Conservation (phyloP, 2,113 vertebrate species). For the Anarhynchus alexandrinus region DNA sequence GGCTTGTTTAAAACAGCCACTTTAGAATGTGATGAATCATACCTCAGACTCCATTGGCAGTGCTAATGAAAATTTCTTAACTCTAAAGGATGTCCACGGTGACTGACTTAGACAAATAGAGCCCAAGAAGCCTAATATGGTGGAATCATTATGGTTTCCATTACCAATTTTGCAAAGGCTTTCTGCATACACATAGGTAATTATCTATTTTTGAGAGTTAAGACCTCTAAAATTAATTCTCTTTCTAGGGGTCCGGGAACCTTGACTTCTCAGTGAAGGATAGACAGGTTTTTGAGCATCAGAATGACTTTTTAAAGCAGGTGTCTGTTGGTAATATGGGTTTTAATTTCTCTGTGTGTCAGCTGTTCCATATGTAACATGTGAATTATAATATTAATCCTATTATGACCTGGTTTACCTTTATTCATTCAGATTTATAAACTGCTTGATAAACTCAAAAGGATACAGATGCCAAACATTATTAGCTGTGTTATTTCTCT, state of each 20-base stretch:
- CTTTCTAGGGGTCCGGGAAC: neutral
- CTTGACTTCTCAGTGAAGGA: neutral
- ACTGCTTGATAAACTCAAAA: neutral
- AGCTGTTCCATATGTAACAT: neutral
- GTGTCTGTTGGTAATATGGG: neutral
- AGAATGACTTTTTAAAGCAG: neutral
- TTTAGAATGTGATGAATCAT: conserved; percentile 29
- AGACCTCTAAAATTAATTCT: neutral
- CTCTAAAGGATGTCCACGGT: neutral
- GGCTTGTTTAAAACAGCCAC: conserved; percentile 9
- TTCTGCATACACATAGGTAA: neutral
- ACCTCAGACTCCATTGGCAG: neutral
- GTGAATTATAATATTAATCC: conserved; percentile 15
- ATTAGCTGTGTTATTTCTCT: neutral
- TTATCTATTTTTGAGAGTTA: neutral
- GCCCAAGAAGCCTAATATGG: neutral
- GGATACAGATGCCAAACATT: neutral
- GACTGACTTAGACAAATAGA: conserved; percentile 24
- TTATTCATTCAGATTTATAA: conserved; percentile 12
- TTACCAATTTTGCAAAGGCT: neutral
- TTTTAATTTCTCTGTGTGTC: neutral
- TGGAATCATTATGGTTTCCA: neutral
- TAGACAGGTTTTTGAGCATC: neutral
- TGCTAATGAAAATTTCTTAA: conserved; percentile 21
- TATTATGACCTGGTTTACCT: neutral